phyloP scores from a whole-genome alignment of 2,113 vertebrate species.

The Lycocorax pyrrhopterus region DNA sequence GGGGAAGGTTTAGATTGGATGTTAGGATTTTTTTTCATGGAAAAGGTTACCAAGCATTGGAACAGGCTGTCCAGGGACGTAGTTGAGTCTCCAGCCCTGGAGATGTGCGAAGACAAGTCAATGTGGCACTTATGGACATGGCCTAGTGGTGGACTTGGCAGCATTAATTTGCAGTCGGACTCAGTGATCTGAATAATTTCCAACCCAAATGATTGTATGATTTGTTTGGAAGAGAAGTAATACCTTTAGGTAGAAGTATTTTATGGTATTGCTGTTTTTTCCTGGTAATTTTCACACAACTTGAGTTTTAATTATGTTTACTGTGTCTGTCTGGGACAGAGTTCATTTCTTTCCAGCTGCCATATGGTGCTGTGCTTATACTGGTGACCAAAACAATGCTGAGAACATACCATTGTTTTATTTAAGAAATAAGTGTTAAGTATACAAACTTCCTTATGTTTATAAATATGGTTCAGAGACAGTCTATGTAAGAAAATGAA shows the following conservation, averaged over 20 bases:
- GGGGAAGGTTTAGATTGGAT: not conserved
- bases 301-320: not conserved
- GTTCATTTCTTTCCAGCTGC: not conserved
- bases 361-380: not conserved
- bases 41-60: not conserved
- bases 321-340: not conserved
- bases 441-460: not conserved
- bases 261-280: not conserved
- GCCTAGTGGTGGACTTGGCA: too few species aligned
- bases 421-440: not conserved
- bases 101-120: rapidly evolving
- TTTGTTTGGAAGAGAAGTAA: not conserved
- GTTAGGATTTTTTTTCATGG: not conserved
- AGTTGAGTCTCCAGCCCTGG: not conserved
- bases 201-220: not conserved
- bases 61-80: not conserved
- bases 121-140: not conserved
- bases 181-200: not conserved
- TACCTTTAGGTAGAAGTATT: not conserved
- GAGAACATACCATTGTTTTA: not conserved
- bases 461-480: not conserved
- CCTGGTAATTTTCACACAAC: not conserved
- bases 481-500: not conserved
- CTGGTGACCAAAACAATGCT: not conserved
- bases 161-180: not conserved